Percentiles rank a stretch among this genome's conserved stretches.
Evolutionary conservation across 1,140 invertebrate species (phyloP).

Genomic region (Scaptomyza hsui): DNA sequence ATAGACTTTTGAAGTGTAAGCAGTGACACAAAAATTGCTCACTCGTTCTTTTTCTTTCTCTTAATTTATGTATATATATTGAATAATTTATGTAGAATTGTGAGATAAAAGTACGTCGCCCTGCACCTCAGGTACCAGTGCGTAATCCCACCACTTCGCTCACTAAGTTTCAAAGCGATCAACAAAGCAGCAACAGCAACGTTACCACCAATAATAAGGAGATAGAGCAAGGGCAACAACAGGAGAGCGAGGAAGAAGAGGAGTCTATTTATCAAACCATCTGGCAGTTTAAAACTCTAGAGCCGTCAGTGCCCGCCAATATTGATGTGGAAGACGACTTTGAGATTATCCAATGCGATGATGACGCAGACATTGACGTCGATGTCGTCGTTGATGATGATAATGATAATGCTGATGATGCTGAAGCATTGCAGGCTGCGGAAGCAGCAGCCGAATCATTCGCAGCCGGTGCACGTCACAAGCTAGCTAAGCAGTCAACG

Average conservation of each 20-base stretch:
- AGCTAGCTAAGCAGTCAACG: slow-evolving; percentile 52
- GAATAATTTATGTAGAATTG: slow-evolving; percentile 48
- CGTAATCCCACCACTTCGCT: slow-evolving; percentile 64
- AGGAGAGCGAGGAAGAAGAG: slow-evolving; percentile 42
- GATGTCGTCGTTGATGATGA: slow-evolving; percentile 36
- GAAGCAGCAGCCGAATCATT: slow-evolving; percentile 54
- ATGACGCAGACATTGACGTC: slow-evolving; percentile 30
- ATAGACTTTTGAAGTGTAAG: background rate
- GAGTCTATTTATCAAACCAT: slow-evolving; percentile 83
- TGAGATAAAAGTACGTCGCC: slow-evolving; percentile 69
- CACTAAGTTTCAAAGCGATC: slow-evolving; percentile 33
- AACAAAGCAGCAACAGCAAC: slow-evolving; percentile 14
- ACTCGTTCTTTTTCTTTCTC: slow-evolving; percentile 16
- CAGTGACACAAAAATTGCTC: slow-evolving; percentile 26
- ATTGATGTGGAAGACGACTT: slow-evolving; percentile 58
- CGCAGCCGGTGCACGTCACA: slow-evolving; percentile 63
- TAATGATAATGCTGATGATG: slow-evolving; percentile 10
- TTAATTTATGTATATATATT: no score
- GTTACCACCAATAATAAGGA: background rate
- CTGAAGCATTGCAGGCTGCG: slow-evolving; percentile 45
- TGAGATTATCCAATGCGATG: slow-evolving; percentile 54
- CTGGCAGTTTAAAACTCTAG: slow-evolving; percentile 78
- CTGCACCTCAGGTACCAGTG: slow-evolving; percentile 70
- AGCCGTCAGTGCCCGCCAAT: slow-evolving; percentile 47
- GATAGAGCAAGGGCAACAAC: background rate